Conservation (phyloP, 2,113 vertebrate genomes). For the Stegostoma tigrinum region DNA sequence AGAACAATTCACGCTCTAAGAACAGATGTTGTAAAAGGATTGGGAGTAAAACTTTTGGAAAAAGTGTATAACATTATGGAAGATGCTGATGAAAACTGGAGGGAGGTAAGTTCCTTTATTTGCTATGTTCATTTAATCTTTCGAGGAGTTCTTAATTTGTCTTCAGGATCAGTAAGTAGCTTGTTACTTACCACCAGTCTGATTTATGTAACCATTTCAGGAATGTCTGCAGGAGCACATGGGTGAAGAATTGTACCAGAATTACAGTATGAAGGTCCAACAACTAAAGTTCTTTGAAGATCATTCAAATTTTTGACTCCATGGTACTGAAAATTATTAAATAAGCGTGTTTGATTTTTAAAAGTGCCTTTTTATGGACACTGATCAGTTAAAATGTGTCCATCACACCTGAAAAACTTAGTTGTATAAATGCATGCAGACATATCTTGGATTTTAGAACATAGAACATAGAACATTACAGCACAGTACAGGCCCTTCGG, state of each 20-base stretch:
- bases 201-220: slow-evolving; percentile 52
- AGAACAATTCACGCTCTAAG: slow-evolving; percentile 81
- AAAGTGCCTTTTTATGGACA: slow-evolving; percentile 10
- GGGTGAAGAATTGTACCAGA: slow-evolving; percentile 75
- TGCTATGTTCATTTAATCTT: not conserved
- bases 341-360: not conserved
- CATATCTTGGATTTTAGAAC: not conserved
- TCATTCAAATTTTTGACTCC: slow-evolving; percentile 62
- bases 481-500: too few relatives aligned
- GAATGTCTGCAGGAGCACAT: slow-evolving; percentile 67
- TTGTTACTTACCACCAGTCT: not conserved
- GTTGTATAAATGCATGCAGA: not conserved
- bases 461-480: too few relatives aligned
- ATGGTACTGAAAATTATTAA: not conserved
- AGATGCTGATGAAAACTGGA: slow-evolving; percentile 75
- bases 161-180: not conserved
- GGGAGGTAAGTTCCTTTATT: slow-evolving; percentile 63
- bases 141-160: not conserved
- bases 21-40: slow-evolving; percentile 76
- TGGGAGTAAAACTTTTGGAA: slow-evolving; percentile 85
- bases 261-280: slow-evolving; percentile 77
- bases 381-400: not conserved
- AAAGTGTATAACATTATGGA: slow-evolving; percentile 81
- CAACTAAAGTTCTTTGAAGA: slow-evolving; percentile 95
- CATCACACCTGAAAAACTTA: slow-evolving; percentile 1